phyloP scores from a whole-genome alignment of 2,888 invertebrate genomes.

The Stenodera caucasica region DNA sequence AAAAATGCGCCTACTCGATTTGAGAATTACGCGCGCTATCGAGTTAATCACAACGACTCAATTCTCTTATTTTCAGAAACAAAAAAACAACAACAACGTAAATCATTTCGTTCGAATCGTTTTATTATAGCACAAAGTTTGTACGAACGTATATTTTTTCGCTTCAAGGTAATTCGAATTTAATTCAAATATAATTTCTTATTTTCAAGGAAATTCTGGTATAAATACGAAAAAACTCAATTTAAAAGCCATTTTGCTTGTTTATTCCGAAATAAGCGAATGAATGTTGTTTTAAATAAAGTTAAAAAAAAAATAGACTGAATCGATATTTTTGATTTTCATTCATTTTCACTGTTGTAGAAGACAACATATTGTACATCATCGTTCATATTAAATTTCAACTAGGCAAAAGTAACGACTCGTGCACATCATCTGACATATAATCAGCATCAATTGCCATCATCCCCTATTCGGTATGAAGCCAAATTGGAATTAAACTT shows the following conservation, averaged over 20 bases:
- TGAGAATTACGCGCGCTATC: no score
- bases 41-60: neutral
- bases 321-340: no score
- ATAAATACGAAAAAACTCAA: neutral
- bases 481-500: constrained; percentile 5
- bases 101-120: neutral
- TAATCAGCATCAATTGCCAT: constrained; percentile 13
- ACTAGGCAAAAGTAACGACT: neutral
- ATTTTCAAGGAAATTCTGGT: neutral
- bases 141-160: neutral
- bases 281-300: neutral
- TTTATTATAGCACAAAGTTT: neutral
- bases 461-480: neutral
- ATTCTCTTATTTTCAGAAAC: no score
- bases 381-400: neutral
- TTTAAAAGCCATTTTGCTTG: neutral
- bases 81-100: no score
- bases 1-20: no score
- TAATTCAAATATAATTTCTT: constrained; percentile 5
- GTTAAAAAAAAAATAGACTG: no score
- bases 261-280: neutral
- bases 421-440: neutral
- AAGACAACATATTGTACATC: no score
- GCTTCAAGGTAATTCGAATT: neutral
- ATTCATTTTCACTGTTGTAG: no score